Conservation (phyloP, 2,113 vertebrate genomes). For the Hepsetus odoe region DNA sequence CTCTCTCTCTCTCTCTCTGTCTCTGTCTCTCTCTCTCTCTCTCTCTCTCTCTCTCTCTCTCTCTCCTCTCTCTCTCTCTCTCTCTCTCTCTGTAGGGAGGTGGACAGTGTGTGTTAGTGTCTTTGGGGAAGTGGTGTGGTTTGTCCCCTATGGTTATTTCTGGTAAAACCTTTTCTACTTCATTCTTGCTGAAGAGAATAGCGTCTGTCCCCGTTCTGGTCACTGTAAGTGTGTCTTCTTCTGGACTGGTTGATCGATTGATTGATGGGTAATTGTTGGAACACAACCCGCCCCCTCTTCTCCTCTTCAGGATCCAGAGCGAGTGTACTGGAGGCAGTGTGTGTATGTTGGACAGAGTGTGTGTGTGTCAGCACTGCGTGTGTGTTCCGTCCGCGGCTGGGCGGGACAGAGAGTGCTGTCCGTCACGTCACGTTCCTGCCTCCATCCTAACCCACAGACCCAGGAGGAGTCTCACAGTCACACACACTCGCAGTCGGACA, state of each 20-base stretch:
- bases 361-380: constrained; percentile 74
- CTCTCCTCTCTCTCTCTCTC: constrained; percentile 1
- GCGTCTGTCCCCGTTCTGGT: constrained; percentile 76
- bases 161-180: constrained; percentile 81
- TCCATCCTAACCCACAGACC: constrained; percentile 47
- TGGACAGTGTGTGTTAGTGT: constrained; percentile 41
- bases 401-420: constrained; percentile 71
- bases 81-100: constrained; percentile 26
- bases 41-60: neutral
- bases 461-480: neutral
- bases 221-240: constrained; percentile 66
- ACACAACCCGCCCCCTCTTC: neutral
- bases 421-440: constrained; percentile 69
- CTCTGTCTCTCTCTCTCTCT: constrained; percentile 1
- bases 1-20: neutral
- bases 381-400: constrained; percentile 74
- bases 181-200: constrained; percentile 64
- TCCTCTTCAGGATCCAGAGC: constrained; percentile 67
- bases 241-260: neutral
- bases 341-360: constrained; percentile 73
- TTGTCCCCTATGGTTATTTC: constrained; percentile 71
- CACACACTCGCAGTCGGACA: constrained; percentile 4
- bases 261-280: no score
- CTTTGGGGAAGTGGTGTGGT: constrained; percentile 74
- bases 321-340: constrained; percentile 74